Conservation (phyloP, 2,113 vertebrate species). For the Propithecus coquereli region DNA sequence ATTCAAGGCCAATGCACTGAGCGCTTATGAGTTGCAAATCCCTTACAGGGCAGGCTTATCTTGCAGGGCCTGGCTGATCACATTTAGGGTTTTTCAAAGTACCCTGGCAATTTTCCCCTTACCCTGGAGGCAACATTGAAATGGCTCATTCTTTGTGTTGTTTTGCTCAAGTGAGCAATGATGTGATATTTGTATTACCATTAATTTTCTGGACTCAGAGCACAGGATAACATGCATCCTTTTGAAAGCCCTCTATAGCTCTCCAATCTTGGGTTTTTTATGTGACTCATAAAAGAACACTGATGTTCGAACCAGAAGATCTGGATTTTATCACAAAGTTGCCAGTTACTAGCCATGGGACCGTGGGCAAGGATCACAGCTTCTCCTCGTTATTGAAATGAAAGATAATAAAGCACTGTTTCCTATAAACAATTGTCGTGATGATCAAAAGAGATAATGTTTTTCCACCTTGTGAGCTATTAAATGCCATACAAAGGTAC, state of each 20-base stretch:
- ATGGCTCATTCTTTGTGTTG: constrained; percentile 4
- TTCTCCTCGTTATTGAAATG: not conserved
- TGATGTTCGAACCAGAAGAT: not conserved
- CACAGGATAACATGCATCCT: not conserved
- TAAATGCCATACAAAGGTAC: not conserved
- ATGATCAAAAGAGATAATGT: not conserved
- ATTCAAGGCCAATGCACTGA: not conserved
- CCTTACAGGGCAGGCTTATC: not conserved
- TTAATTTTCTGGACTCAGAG: not conserved
- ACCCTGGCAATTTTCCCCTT: not conserved
- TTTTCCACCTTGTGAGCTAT: not conserved
- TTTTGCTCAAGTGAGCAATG: not conserved
- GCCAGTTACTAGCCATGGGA: not conserved
- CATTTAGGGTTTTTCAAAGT: not conserved
- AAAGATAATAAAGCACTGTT: not conserved
- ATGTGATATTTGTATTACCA: not conserved
- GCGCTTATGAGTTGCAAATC: not conserved
- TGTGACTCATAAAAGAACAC: not conserved
- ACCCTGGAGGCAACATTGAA: not conserved
- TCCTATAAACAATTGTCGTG: not conserved
- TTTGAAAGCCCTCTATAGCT: constrained; percentile 2
- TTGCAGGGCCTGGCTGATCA: not conserved
- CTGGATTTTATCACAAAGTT: constrained; percentile 4
- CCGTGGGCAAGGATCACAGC: not conserved
- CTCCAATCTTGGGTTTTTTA: not conserved